phyloP scores from a whole-genome alignment of 2,113 vertebrate species.

The Archocentrus centrarchus region DNA sequence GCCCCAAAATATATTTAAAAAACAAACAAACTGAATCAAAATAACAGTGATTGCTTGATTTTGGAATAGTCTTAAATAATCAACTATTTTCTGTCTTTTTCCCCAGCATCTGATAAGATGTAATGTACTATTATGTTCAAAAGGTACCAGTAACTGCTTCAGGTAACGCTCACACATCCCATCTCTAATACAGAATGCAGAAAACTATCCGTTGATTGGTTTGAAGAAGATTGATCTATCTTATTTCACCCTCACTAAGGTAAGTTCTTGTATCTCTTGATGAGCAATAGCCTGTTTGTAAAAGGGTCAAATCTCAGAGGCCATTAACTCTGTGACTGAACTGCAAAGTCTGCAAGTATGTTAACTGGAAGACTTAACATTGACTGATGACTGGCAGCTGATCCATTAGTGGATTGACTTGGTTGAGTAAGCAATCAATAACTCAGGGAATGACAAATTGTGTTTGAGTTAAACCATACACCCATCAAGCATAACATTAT shows the following conservation, averaged over 20 bases:
- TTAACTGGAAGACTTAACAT: slow-evolving; percentile 25
- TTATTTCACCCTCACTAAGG: not conserved
- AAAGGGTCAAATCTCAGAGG: slow-evolving; percentile 5
- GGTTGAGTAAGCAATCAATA: slow-evolving; percentile 9
- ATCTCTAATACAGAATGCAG: not conserved
- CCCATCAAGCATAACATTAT: too few relatives aligned
- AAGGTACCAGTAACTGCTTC: not conserved
- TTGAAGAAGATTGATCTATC: not conserved
- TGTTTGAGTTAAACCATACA: not conserved
- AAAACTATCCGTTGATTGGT: not conserved
- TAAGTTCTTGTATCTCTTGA: slow-evolving; percentile 8
- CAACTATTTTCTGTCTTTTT: too few relatives aligned
- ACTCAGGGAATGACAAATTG: not conserved
- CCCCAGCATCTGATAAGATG: not conserved
- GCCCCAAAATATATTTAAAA: too few relatives aligned
- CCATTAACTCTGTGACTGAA: slow-evolving; percentile 21
- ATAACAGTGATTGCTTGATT: too few relatives aligned
- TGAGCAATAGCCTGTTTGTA: slow-evolving; percentile 19
- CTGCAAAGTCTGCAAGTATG: slow-evolving; percentile 33
- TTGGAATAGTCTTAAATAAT: too few relatives aligned
- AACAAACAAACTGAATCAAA: too few relatives aligned
- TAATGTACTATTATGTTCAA: not conserved
- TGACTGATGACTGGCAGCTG: slow-evolving; percentile 19
- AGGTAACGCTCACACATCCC: not conserved
- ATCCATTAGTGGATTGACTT: slow-evolving; percentile 43